Percentiles rank a stretch among this genome's conserved stretches.
Conservation (phyloP, 2,113 vertebrate genomes). For the Chelonoidis abingdonii region DNA sequence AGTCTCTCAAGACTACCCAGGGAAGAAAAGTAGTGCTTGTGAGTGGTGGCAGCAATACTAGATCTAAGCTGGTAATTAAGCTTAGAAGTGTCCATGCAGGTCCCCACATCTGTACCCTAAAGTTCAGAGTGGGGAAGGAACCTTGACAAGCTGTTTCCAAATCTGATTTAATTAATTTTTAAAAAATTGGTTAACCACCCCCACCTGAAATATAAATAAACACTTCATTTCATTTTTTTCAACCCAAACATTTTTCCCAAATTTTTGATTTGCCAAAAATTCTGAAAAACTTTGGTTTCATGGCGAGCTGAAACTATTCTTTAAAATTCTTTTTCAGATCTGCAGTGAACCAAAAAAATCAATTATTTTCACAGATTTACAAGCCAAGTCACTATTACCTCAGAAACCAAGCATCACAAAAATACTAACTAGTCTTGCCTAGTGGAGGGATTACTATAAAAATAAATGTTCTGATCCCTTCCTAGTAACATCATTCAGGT, state of each 20-base stretch:
- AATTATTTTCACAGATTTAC: background rate
- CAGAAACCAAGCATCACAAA: background rate
- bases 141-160: background rate
- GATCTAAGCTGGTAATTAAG: too few species aligned
- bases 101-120: too few species aligned
- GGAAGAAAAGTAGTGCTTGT: too few species aligned
- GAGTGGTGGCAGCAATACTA: too few species aligned
- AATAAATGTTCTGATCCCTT: background rate
- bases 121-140: too few species aligned
- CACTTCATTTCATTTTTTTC: background rate
- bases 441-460: background rate
- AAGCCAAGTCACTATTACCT: background rate
- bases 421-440: background rate
- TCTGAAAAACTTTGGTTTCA: background rate
- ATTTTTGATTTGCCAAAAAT: background rate
- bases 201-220: background rate
- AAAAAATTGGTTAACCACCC: background rate
- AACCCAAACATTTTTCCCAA: background rate
- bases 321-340: background rate
- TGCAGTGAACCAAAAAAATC: background rate
- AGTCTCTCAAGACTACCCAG: too few species aligned
- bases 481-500: background rate
- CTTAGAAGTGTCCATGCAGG: too few species aligned
- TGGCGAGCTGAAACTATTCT: background rate
- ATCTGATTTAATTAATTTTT: background rate